Evolutionary conservation across 1,140 invertebrate species (phyloP), one percentile per base, ranked within the genome.

Genomic region (Tetragonula clypearis): DNA sequence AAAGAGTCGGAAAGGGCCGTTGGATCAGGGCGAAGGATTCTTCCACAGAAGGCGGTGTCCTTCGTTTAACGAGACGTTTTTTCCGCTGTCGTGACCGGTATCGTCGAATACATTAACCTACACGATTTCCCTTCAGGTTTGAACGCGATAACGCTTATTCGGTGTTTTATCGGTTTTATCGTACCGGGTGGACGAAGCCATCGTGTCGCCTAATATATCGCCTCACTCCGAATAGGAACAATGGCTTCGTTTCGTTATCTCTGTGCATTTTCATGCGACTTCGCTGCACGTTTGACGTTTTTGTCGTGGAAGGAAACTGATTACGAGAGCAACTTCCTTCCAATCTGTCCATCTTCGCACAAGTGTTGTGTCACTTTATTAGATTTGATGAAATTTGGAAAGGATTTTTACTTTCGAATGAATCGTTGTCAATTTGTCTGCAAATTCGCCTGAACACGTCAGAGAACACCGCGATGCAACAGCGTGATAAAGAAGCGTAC

Each of bases 401-500:
- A 35, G 35, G 35, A 35, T 35, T 35, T 35, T 1, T 35, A 8
- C 41, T 49, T 30, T 49, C 0, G 41, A 49, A 9, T 49, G 6
- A 8, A 49, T 49, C 41, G 9, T 49, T 8, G 41, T 49, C 9
- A 49, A 35, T 35, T 35, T 35, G 35, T 35, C 35, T 35, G 35
- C 35, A 49, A 49, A 49, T 49, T 49, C 41, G 6, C 8, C 41
- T 11, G 8, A 49, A 49, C 6, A 41, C 41, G 41, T 5, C 83
- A 85, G n/a, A 69, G 30, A 30, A 30, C 30, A 74, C 55, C 68
- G 53, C 82, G 83, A 88, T 80, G 78, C 73, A 80, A 79, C 26
- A 41, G n/a, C 69, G 30, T 49, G 17, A 55, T 53, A 9, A 26
- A 72, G 62, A 53, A 60, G 68, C 58, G 55, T 35, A 56, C 68